Conservation (phyloP, 37 sponge, comb jelly and placozoan genomes). For the Beroe ovata region DNA sequence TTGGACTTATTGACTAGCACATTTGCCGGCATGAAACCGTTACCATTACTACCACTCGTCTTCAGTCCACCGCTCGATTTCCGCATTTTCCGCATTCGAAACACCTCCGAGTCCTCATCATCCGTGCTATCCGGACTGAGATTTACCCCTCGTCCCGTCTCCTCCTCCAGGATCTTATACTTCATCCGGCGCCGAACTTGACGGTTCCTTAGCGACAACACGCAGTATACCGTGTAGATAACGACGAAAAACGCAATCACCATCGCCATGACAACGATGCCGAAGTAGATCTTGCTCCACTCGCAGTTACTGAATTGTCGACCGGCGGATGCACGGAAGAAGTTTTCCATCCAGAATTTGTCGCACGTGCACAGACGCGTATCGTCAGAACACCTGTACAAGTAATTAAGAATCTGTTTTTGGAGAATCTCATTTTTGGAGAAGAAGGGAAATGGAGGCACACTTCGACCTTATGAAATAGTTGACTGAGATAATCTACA, state of each 20-base stretch:
- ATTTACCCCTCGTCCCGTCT: constrained; percentile 33
- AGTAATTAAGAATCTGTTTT: neutral
- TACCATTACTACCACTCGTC: neutral
- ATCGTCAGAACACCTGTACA: constrained; percentile 48
- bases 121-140: neutral
- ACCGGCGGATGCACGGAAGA: constrained; percentile 73
- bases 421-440: neutral
- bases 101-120: constrained; percentile 31
- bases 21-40: constrained; percentile 40
- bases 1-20: neutral
- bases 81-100: neutral
- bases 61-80: neutral
- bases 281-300: constrained; percentile 68
- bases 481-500: no score
- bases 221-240: constrained; percentile 22
- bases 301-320: constrained; percentile 56
- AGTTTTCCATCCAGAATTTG: constrained; percentile 90
- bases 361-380: constrained; percentile 73
- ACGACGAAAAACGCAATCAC: neutral
- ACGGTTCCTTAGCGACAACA: constrained; percentile 28
- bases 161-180: constrained; percentile 61
- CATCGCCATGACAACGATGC: neutral
- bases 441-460: neutral
- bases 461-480: neutral
- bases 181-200: neutral